Percentiles rank a stretch among this genome's conserved stretches.
Evolutionary conservation across 1,140 invertebrate species (phyloP).

Genomic region (Pseudomyrmex sp.): DNA sequence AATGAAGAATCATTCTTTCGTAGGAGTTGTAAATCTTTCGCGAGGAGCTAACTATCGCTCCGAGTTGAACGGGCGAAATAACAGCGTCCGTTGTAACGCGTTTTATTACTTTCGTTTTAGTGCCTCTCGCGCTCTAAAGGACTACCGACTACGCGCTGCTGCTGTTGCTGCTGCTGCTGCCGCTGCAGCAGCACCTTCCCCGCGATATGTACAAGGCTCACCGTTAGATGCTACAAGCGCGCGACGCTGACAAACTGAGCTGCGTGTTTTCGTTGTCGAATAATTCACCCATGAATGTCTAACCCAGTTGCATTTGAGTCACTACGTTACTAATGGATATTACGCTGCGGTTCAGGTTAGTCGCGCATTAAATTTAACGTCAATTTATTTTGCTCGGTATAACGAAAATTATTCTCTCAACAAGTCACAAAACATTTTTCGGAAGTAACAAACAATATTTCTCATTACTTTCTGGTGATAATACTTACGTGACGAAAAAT

Average conservation of each 20-base stretch:
- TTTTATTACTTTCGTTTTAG: conserved; percentile 64
- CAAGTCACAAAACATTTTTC: too few relatives aligned
- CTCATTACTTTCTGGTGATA: too few relatives aligned
- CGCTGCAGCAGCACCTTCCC: background rate
- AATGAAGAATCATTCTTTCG: conserved; percentile 60
- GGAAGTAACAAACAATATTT: too few relatives aligned
- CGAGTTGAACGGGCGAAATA: conserved; percentile 25
- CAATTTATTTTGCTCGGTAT: background rate
- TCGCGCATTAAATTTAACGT: conserved; percentile 1
- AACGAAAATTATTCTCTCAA: too few relatives aligned
- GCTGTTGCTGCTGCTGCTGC: background rate
- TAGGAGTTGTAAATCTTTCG: conserved; percentile 66
- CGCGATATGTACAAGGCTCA: conserved; percentile 40
- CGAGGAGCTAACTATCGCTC: conserved; percentile 57
- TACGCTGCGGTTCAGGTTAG: background rate
- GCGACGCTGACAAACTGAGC: conserved; percentile 30
- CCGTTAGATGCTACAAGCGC: conserved; percentile 54
- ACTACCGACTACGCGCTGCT: background rate
- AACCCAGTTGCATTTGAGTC: conserved; percentile 17
- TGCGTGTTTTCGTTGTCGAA: conserved; percentile 25
- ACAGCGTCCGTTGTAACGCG: conserved; percentile 30
- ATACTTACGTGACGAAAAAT: background rate
- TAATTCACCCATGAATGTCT: conserved; percentile 18
- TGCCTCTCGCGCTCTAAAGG: conserved; percentile 18
- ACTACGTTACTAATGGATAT: conserved; percentile 10